phyloP scores from a whole-genome alignment of 2,797 vertebrate species.

The Erethizon dorsatum region DNA sequence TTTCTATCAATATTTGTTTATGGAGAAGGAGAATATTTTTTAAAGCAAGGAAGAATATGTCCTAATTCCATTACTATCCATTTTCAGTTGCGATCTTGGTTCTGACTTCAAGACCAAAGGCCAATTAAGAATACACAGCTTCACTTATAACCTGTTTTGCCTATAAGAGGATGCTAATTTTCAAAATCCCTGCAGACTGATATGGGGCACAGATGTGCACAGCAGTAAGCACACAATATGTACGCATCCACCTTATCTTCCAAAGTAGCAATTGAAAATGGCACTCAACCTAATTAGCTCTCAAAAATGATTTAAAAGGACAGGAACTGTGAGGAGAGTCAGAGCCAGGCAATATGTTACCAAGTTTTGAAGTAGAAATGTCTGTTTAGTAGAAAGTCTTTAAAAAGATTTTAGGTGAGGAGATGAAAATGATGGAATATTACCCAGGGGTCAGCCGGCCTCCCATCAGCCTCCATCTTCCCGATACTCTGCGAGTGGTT shows the following conservation, averaged over 20 bases:
- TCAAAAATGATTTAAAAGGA: conserved; percentile 72
- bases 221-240: conserved; percentile 62
- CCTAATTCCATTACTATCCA: neutral
- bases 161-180: conserved; percentile 72
- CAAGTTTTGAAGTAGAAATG: conserved; percentile 66
- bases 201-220: conserved; percentile 64
- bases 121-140: conserved; percentile 57
- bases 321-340: conserved; percentile 33
- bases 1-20: neutral
- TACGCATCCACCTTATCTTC: conserved; percentile 49
- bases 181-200: conserved; percentile 72
- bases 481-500: neutral
- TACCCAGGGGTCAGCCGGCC: neutral
- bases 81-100: conserved; percentile 72
- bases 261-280: conserved; percentile 73
- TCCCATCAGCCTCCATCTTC: neutral
- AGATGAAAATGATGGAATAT: neutral
- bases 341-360: conserved; percentile 64
- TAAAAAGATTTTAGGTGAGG: neutral
- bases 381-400: conserved; percentile 2
- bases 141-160: conserved; percentile 58
- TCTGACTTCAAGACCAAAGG: conserved; percentile 63
- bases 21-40: neutral
- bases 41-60: neutral
- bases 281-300: conserved; percentile 71